Conservation (phyloP, 2,113 vertebrate species). For the Kobus ellipsiprymnus region DNA sequence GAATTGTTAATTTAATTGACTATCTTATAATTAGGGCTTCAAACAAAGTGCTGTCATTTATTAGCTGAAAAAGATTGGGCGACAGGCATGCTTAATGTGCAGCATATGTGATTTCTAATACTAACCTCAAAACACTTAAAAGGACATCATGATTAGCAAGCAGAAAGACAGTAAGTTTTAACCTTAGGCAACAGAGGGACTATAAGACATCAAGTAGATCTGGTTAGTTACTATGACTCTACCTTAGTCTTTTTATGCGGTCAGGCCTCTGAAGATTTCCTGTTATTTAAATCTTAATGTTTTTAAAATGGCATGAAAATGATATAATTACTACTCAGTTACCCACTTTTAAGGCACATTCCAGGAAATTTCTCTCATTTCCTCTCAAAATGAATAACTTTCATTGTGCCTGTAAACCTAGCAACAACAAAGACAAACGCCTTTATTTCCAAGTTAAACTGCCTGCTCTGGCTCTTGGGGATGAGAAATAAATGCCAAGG, state of each 20-base stretch:
- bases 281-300: constrained; percentile 72
- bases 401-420: constrained; percentile 42
- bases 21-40: constrained; percentile 60
- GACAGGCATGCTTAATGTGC: not conserved
- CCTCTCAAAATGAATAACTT: constrained; percentile 48
- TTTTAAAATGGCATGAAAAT: constrained; percentile 72
- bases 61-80: constrained; percentile 42
- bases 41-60: constrained; percentile 50
- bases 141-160: constrained; percentile 3
- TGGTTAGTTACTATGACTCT: constrained; percentile 56
- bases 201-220: constrained; percentile 43
- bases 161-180: constrained; percentile 28
- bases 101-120: constrained; percentile 42
- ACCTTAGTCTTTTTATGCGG: constrained; percentile 50
- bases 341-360: constrained; percentile 64
- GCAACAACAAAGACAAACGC: constrained; percentile 36
- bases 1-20: constrained; percentile 54
- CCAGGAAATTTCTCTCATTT: constrained; percentile 30
- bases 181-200: constrained; percentile 28
- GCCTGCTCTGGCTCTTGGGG: not conserved
- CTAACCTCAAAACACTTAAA: constrained; percentile 42
- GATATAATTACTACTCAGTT: constrained; percentile 65
- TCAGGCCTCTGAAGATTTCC: constrained; percentile 57
- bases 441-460: not conserved
- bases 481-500: not conserved